Percentiles rank a stretch among this genome's conserved stretches.
Evolutionary conservation across 2,113 vertebrate species (phyloP).

Genomic region (Psilopsiagon aymara): DNA sequence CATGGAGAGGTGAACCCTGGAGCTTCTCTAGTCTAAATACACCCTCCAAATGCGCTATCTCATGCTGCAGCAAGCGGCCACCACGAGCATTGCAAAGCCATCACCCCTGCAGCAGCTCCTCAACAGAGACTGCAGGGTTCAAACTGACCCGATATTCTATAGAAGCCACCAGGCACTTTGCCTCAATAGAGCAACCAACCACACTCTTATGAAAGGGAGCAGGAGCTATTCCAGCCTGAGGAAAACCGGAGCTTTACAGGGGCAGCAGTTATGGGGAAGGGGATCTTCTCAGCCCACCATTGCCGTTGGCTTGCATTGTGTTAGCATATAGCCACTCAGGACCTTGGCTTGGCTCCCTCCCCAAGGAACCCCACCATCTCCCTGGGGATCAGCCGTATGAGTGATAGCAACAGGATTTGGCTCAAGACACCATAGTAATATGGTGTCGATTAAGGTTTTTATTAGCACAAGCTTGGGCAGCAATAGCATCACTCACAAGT

Average conservation of each 20-base stretch:
- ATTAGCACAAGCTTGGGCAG: neutral
- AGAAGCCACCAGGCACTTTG: accelerated
- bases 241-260: accelerated
- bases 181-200: neutral
- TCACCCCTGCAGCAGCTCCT: neutral
- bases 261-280: accelerated
- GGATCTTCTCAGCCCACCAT: neutral
- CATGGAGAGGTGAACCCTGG: accelerated
- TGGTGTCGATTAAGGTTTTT: neutral
- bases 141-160: no score
- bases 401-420: neutral
- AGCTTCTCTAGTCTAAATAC: neutral
- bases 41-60: neutral
- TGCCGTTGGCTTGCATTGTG: neutral
- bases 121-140: neutral
- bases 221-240: neutral
- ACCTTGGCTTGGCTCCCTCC: neutral
- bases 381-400: accelerated
- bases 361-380: neutral
- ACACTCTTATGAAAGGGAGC: accelerated
- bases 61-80: accelerated
- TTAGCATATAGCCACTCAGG: accelerated
- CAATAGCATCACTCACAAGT: accelerated
- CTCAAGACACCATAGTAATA: neutral
- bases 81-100: accelerated